Evolutionary conservation across 1,140 invertebrate species (phyloP).

Genomic region (Aradophagus sp.): DNA sequence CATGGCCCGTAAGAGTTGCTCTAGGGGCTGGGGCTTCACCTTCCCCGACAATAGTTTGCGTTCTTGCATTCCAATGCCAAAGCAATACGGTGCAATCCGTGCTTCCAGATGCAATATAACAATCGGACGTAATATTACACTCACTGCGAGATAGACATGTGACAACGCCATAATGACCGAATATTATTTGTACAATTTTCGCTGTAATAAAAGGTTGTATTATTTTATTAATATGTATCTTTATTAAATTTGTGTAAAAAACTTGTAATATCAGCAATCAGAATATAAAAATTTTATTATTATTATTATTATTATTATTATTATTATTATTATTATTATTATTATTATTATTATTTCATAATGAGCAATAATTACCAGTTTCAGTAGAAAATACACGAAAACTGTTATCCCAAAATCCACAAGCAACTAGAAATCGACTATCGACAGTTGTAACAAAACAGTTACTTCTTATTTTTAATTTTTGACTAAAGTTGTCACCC

Average conservation of each 20-base stretch:
- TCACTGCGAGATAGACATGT: constrained; percentile 97
- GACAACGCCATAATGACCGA: constrained; percentile 98
- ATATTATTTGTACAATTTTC: constrained; percentile 98
- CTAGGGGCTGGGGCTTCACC: constrained; percentile 94
- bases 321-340: too few relatives aligned
- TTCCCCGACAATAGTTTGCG: constrained; percentile 97
- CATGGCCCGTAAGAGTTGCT: constrained; percentile 97
- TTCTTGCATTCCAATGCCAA: constrained; percentile 98
- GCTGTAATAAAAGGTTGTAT: constrained; percentile 79
- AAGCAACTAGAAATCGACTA: constrained; percentile 96
- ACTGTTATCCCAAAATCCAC: constrained; percentile 99
- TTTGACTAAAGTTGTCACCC: constrained; percentile 97
- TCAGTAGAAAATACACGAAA: constrained; percentile 98
- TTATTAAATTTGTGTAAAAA: too few relatives aligned
- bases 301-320: too few relatives aligned
- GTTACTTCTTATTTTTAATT: constrained; percentile 92
- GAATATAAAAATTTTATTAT: too few relatives aligned
- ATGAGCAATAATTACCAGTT: too few relatives aligned
- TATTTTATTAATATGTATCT: too few relatives aligned
- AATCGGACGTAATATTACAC: constrained; percentile 98
- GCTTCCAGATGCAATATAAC: constrained; percentile 97
- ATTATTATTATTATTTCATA: too few relatives aligned
- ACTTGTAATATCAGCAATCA: too few relatives aligned
- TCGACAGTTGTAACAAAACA: constrained; percentile 99
- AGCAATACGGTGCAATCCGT: constrained; percentile 97